Conservation (phyloP, 2,113 vertebrate species). For the Tamias sibiricus region DNA sequence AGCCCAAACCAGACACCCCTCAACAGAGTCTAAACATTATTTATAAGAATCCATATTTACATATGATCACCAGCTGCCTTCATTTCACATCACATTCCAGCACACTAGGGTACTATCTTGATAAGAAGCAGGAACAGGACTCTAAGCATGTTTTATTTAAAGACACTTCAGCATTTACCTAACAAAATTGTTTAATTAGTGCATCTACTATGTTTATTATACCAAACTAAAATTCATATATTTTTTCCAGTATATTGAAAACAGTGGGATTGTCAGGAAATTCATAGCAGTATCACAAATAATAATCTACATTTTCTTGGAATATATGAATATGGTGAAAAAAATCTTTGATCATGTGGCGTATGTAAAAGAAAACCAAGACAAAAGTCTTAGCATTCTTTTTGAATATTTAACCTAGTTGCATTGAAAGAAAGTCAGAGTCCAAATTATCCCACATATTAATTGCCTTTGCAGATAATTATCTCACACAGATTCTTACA, state of each 20-base stretch:
- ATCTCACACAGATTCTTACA: not conserved
- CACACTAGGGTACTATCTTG: not conserved
- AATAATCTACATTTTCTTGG: not conserved
- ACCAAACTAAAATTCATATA: not conserved
- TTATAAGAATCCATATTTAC: not conserved
- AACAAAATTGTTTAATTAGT: not conserved
- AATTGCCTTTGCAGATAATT: not conserved
- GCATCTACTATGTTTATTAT: not conserved
- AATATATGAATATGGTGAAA: not conserved
- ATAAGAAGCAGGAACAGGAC: not conserved
- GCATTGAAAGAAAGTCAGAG: not conserved
- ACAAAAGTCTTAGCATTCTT: not conserved
- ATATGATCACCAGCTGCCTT: not conserved
- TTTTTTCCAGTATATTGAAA: not conserved
- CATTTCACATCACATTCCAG: not conserved
- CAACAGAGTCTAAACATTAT: not conserved
- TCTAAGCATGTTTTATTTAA: not conserved
- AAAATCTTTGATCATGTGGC: not conserved
- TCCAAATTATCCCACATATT: not conserved
- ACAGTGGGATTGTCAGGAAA: not conserved
- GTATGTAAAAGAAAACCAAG: not conserved
- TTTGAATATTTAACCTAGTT: not conserved
- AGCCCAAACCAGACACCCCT: accelerated
- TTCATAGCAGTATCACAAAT: not conserved
- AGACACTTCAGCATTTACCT: not conserved